phyloP scores from a whole-genome alignment of 2,888 invertebrate species.

The Noctua pronuba region DNA sequence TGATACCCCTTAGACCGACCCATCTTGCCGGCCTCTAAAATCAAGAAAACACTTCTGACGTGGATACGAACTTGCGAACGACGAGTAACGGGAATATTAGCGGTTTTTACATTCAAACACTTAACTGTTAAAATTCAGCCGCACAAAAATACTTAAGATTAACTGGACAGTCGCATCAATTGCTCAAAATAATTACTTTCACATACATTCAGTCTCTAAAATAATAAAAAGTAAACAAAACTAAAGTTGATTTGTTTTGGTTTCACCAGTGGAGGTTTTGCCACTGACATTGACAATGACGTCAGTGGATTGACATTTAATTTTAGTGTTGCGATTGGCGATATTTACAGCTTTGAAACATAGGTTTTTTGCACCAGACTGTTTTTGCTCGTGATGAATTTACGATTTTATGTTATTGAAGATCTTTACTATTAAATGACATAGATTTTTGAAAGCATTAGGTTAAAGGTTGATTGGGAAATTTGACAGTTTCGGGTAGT shows the following conservation, averaged over 20 bases:
- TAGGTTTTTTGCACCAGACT: not conserved
- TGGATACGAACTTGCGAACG: slow-evolving; percentile 70
- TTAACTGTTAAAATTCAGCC: slow-evolving; percentile 30
- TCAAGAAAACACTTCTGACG: slow-evolving; percentile 76
- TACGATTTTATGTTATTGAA: no score
- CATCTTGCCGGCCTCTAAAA: slow-evolving; percentile 75
- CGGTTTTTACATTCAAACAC: slow-evolving; percentile 50
- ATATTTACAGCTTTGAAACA: slow-evolving; percentile 9
- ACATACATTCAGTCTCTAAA: slow-evolving; percentile 30
- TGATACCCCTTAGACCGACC: slow-evolving; percentile 91
- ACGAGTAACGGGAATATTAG: slow-evolving; percentile 79
- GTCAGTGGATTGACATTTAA: slow-evolving; percentile 36
- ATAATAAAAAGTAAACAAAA: slow-evolving; percentile 52
- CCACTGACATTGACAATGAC: slow-evolving; percentile 44
- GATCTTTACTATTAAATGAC: no score
- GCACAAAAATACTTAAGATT: slow-evolving; percentile 21
- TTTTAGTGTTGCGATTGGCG: slow-evolving; percentile 26
- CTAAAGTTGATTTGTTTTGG: slow-evolving; percentile 61
- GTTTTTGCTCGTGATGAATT: not conserved
- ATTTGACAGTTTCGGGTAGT: no score
- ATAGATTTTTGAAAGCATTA: no score
- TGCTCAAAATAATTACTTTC: slow-evolving; percentile 43
- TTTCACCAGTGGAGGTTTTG: slow-evolving; percentile 31
- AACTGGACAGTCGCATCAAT: slow-evolving; percentile 6
- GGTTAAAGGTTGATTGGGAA: no score